These are phyloP conservation scores for Callosobruchus maculatus DNA, from an alignment of 2,888 invertebrate species.

Conservation along the genomic window DNA sequence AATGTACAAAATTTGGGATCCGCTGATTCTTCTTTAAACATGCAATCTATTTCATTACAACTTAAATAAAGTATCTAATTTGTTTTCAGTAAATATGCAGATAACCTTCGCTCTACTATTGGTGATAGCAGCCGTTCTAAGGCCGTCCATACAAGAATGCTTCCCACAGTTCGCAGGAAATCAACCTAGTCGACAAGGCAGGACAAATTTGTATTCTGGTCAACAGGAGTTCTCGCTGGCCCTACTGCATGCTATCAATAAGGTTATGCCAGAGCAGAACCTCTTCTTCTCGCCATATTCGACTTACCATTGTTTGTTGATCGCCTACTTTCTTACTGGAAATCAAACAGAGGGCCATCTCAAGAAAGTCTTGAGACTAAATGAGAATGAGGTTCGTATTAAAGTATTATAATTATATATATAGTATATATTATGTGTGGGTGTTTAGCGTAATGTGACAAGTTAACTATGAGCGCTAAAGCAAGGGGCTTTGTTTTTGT, in stretches of 20 bases:
- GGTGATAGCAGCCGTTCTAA: conserved; percentile 23
- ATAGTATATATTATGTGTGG: too few relatives aligned
- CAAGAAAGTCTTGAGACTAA: conserved; percentile 60
- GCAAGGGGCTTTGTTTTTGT: too few relatives aligned
- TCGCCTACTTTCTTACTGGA: conserved; percentile 75
- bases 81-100: conserved; percentile 41
- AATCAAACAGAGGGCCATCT: conserved; percentile 66
- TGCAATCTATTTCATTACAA: neutral
- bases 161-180: conserved; percentile 48
- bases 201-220: conserved; percentile 54
- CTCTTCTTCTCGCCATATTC: conserved; percentile 88
- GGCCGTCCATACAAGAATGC: conserved; percentile 46
- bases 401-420: too few relatives aligned
- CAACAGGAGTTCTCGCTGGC: conserved; percentile 68
- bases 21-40: neutral
- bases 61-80: neutral
- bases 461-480: too few relatives aligned
- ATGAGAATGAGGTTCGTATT: conserved; percentile 52
- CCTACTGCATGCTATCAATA: conserved; percentile 65
- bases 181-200: conserved; percentile 30
- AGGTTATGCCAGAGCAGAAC: conserved; percentile 64
- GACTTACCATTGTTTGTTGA: conserved; percentile 72
- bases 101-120: conserved; percentile 43
- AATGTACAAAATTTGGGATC: too few relatives aligned
- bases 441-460: too few relatives aligned